These are phyloP conservation scores for Lasiurus cinereus DNA, from an alignment of 2,113 vertebrate species.

Conservation along the genomic window DNA sequence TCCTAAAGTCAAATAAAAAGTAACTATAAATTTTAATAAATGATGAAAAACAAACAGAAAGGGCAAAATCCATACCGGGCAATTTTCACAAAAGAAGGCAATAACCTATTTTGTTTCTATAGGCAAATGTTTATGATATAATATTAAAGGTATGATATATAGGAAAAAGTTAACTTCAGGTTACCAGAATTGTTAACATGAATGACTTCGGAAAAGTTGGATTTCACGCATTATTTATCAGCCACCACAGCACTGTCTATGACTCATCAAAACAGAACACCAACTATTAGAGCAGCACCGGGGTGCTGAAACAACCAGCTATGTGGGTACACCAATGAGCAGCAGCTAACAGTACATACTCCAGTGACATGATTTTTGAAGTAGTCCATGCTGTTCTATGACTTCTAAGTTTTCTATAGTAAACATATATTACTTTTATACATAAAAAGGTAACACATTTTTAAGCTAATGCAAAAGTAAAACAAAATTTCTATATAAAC, in stretches of 20 bases:
- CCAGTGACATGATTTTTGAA: not conserved
- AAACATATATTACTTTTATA: not conserved
- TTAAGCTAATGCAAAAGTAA: constrained; percentile 4
- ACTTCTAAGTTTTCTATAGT: not conserved
- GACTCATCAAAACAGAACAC: not conserved
- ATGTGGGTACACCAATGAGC: not conserved
- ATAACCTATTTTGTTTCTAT: not conserved
- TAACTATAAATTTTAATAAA: not conserved
- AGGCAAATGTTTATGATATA: not conserved
- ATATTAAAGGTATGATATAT: not conserved
- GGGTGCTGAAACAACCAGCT: not conserved
- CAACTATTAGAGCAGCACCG: not conserved
- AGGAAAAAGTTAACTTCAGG: not conserved
- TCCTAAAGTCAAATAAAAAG: not conserved
- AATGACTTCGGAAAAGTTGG: not conserved
- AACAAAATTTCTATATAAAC: not conserved
- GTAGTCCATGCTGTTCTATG: not conserved
- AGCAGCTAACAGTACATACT: not conserved
- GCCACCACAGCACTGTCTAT: too few species aligned
- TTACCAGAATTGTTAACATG: not conserved
- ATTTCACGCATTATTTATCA: not conserved
- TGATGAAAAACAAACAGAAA: not conserved
- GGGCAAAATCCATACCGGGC: not conserved
- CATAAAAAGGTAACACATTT: not conserved
- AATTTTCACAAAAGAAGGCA: not conserved